A percentile compares a stretch with the other conserved stretches of the same genome.
Evolutionary conservation across 2,888 invertebrate genomes (phyloP).

Genomic region (Octonoba sinensis): DNA sequence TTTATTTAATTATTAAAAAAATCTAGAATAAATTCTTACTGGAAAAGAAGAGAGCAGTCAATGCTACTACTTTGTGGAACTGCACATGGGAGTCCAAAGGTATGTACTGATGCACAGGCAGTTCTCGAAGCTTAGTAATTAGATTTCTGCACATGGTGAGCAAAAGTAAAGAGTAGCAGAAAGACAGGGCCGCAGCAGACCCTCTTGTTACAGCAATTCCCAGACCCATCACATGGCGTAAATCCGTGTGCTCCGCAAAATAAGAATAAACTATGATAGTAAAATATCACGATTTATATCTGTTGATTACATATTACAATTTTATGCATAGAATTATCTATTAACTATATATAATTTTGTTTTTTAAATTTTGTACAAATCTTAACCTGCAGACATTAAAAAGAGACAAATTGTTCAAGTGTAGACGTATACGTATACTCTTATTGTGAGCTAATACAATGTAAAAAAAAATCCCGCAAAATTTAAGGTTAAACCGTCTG

Average conservation of each 20-base stretch:
- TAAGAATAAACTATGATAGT: slow-evolving; percentile 85
- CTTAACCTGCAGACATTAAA: too few relatives aligned
- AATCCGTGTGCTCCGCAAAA: slow-evolving; percentile 94
- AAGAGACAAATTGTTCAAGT: too few relatives aligned
- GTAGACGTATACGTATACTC: too few relatives aligned
- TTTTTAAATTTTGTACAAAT: too few relatives aligned
- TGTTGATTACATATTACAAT: too few relatives aligned
- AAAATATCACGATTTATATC: neutral
- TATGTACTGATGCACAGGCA: slow-evolving; percentile 92
- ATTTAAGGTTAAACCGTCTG: too few relatives aligned
- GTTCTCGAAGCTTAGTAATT: slow-evolving; percentile 92
- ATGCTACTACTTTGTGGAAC: slow-evolving; percentile 96
- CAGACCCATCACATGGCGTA: slow-evolving; percentile 96
- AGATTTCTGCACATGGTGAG: slow-evolving; percentile 94
- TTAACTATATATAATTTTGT: too few relatives aligned
- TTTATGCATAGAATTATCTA: neutral
- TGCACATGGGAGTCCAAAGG: slow-evolving; percentile 95
- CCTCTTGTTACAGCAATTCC: slow-evolving; percentile 95
- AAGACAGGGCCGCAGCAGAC: slow-evolving; percentile 92
- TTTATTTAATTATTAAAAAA: too few relatives aligned
- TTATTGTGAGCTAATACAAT: too few relatives aligned
- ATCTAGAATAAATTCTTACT: slow-evolving; percentile 67
- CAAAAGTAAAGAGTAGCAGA: slow-evolving; percentile 91
- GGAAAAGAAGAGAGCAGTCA: slow-evolving; percentile 93
- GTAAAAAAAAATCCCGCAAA: too few relatives aligned